These are phyloP conservation scores for Eulithis prunata DNA, from an alignment of 2,888 invertebrate species.

Conservation along the genomic window DNA sequence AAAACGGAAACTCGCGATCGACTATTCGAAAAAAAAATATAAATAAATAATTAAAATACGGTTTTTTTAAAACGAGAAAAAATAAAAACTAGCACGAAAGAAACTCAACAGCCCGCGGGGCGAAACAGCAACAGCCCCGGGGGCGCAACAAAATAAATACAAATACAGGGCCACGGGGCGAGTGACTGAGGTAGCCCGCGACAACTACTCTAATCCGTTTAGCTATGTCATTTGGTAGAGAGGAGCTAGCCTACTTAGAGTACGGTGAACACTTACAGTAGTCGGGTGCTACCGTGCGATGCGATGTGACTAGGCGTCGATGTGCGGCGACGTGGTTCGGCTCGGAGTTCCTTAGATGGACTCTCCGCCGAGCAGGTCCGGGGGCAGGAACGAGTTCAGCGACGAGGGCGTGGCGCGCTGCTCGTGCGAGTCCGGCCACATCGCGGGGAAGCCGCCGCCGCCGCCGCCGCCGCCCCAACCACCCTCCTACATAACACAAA, in stretches of 20 bases:
- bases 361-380: conserved; percentile 94
- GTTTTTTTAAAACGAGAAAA: conserved; percentile 73
- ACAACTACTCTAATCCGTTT: conserved; percentile 55
- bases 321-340: conserved; percentile 15
- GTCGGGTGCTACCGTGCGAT: conserved; percentile 43
- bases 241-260: conserved; percentile 36
- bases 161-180: conserved; percentile 79
- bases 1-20: conserved; percentile 80
- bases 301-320: conserved; percentile 73
- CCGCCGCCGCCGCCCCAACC: conserved; percentile 72
- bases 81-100: conserved; percentile 75
- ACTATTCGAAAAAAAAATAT: conserved; percentile 65
- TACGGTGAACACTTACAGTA: conserved; percentile 37
- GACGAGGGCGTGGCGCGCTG: conserved; percentile 93
- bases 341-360: conserved; percentile 85
- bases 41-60: conserved; percentile 81
- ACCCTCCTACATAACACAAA: conserved; percentile 51
- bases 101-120: conserved; percentile 77
- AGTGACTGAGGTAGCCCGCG: conserved; percentile 78
- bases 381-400: conserved; percentile 94
- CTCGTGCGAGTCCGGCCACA: conserved; percentile 89
- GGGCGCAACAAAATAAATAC: conserved; percentile 82
- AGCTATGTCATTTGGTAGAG: conserved; percentile 52
- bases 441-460: conserved; percentile 81
- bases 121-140: conserved; percentile 81